These are phyloP conservation scores for Phylloscopus trochilus DNA, from an alignment of 2,113 vertebrate genomes.

Conservation along the genomic window DNA sequence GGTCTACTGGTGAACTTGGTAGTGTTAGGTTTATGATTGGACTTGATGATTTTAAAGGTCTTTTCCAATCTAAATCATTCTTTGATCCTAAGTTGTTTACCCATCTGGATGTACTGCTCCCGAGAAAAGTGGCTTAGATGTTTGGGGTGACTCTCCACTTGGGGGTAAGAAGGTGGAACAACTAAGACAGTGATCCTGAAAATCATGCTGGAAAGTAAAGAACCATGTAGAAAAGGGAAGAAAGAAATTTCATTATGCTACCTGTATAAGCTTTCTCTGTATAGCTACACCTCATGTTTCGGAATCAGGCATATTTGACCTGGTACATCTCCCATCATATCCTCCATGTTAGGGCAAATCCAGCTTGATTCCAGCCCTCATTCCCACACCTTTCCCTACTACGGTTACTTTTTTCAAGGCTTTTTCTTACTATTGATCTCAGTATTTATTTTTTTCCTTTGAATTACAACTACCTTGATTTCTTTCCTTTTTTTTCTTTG, in stretches of 20 bases:
- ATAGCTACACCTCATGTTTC: background rate
- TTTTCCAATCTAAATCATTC: background rate
- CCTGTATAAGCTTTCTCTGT: background rate
- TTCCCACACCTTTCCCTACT: background rate
- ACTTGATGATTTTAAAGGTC: background rate
- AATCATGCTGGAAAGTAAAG: background rate
- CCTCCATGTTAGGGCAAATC: background rate
- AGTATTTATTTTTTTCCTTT: background rate
- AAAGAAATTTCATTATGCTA: background rate
- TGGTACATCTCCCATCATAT: background rate
- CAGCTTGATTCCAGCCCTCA: background rate
- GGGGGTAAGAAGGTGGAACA: background rate
- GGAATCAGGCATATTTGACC: background rate
- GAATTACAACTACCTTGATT: background rate
- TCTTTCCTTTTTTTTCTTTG: background rate
- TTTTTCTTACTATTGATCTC: background rate
- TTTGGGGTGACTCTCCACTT: background rate
- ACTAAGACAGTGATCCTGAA: background rate
- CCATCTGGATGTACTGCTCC: background rate
- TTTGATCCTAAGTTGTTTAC: background rate
- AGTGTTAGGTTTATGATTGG: background rate
- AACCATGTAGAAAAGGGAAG: background rate
- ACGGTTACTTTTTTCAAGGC: background rate
- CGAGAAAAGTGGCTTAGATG: background rate
- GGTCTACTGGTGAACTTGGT: background rate